These are phyloP conservation scores for Spilogale gracilis DNA, from an alignment of 2,113 vertebrate genomes.

Conservation along the genomic window DNA sequence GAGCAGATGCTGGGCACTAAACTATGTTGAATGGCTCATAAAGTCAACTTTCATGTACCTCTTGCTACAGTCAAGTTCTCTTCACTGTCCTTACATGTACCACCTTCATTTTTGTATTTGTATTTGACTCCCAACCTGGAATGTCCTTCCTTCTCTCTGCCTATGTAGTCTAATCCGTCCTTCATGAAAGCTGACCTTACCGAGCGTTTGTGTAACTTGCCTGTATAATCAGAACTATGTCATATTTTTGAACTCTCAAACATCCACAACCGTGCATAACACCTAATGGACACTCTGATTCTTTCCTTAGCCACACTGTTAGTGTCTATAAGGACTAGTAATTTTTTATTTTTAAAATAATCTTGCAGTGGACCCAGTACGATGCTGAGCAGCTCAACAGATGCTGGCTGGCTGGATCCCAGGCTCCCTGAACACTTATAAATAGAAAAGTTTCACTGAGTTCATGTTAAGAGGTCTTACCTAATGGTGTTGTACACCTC, in stretches of 20 bases:
- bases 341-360: not conserved
- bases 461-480: constrained; percentile 67
- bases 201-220: constrained; percentile 12
- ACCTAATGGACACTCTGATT: not conserved
- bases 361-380: not conserved
- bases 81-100: not conserved
- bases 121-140: not conserved
- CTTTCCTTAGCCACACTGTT: not conserved
- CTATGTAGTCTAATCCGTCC: not conserved
- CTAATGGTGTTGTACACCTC: constrained; percentile 87
- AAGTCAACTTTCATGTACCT: not conserved
- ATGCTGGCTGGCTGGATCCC: not conserved
- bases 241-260: not conserved
- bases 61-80: not conserved
- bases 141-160: constrained; percentile 25
- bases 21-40: not conserved
- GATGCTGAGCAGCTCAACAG: not conserved
- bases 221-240: constrained; percentile 7
- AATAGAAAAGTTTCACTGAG: not conserved
- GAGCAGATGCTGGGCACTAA: not conserved
- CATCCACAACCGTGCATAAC: not conserved
- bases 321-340: not conserved
- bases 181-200: constrained; percentile 16
- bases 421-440: not conserved
- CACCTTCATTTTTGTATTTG: not conserved